Base-by-base conservation (phyloP, 1,140 invertebrate genomes). In the Megalonaias nervosa region DNA sequence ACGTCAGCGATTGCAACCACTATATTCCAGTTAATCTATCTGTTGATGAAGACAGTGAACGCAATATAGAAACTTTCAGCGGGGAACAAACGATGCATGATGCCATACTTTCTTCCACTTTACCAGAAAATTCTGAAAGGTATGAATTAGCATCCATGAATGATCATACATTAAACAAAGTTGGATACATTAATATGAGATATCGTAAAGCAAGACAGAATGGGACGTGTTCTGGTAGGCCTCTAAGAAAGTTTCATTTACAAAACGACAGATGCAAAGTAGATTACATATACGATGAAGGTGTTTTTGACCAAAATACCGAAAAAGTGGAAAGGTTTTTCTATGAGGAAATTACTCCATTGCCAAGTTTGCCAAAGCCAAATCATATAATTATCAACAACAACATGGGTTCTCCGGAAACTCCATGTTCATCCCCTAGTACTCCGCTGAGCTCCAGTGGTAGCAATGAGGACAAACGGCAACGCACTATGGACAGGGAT, bases 231-330 rank as follows among this genome's bases (percentile, higher is more conserved):
- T 48, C 38, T 9, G 11, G 6, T 48, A 48, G 38, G 38, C 38
- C 38, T 48, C 5, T 48, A 11, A 57, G 31, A 61, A 71, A 64
- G 17, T 60, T 68, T 67, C 38, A 56, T 55, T 58, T 69, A 68
- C 61, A 61, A 62, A 59, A 56, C 55, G 58, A 69, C n/a, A 75
- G 62, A 21, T 81, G 67, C 59, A 85, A 85, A 57, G 82, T 88
- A 14, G 88, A 89, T 74, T 89, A 86, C 59, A 84, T 88, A 64
- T 88, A 90, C 62, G 89, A 90, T 67, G 89, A 88, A 68, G 86
- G 83, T 62, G 87, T 89, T 9, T 77, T 88, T 6, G 89, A 90
- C 77, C 81, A 82, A 14, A 85, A 87, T 64, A 90, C 87, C 14
- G 87, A 89, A 76, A 84, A 86, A 71, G 78, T 89, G 11, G 87